phyloP scores from a whole-genome alignment of 2,113 vertebrate species.

The Tricholaema leucomelas region DNA sequence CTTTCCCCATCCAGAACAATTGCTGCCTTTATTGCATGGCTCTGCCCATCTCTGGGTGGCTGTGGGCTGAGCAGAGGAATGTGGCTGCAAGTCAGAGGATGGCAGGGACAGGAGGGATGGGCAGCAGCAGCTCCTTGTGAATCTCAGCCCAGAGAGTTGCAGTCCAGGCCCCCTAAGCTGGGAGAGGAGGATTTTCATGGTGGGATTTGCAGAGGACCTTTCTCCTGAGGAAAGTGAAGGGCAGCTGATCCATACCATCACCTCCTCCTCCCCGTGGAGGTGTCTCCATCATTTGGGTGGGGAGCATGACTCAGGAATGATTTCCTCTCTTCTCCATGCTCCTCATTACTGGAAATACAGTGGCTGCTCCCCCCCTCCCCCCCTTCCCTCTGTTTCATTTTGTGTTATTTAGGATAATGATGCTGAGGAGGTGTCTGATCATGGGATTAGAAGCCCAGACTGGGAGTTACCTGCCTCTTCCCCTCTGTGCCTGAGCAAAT shows the following conservation, averaged over 20 bases:
- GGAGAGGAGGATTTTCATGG: neutral
- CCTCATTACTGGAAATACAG: slow-evolving; percentile 30
- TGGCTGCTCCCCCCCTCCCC: neutral
- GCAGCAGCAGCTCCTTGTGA: neutral
- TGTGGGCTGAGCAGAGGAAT: fast-evolving
- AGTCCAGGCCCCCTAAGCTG: neutral
- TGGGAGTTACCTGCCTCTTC: slow-evolving; percentile 30
- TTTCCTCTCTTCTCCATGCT: slow-evolving; percentile 11
- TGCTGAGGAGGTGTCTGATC: slow-evolving; percentile 45
- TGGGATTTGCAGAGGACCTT: neutral
- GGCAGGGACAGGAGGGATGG: too few relatives aligned
- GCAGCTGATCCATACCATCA: neutral
- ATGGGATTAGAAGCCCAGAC: slow-evolving; percentile 41
- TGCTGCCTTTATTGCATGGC: neutral
- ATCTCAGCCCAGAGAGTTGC: neutral
- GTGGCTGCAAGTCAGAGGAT: neutral
- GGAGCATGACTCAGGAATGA: slow-evolving; percentile 42
- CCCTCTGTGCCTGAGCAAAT: neutral
- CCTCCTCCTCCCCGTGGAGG: neutral
- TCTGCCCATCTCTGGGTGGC: neutral
- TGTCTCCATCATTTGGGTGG: slow-evolving; percentile 28
- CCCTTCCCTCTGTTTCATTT: neutral
- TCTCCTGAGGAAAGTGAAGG: neutral
- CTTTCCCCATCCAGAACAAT: neutral
- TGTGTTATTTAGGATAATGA: slow-evolving; percentile 28